Conservation (phyloP, 2,797 vertebrate species). For the Paedocypris micromegethes region DNA sequence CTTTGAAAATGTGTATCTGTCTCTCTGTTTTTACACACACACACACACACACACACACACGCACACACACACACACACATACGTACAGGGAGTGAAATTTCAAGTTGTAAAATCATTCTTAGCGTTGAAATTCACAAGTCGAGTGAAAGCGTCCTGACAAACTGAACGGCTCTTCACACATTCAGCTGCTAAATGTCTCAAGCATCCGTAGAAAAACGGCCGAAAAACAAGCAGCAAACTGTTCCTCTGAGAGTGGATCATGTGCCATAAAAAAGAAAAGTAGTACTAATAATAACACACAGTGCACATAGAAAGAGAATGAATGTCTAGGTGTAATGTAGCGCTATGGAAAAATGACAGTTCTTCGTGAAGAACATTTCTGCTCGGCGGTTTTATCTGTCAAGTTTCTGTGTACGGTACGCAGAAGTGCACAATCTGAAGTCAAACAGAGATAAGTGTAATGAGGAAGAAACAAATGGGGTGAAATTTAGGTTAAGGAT, state of each 20-base stretch:
- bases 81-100: too few relatives aligned
- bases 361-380: neutral
- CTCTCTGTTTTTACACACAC: too few relatives aligned
- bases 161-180: slow-evolving; percentile 7
- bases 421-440: neutral
- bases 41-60: too few relatives aligned
- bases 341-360: neutral
- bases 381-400: neutral
- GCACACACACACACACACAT: too few relatives aligned
- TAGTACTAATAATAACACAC: too few relatives aligned
- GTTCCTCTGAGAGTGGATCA: neutral
- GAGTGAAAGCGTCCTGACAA: slow-evolving; percentile 3
- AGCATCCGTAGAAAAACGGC: slow-evolving; percentile 20
- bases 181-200: slow-evolving; percentile 28
- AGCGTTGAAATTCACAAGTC: too few relatives aligned
- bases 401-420: neutral
- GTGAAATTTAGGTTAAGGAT: slow-evolving; percentile 2
- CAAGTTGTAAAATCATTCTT: too few relatives aligned
- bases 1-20: too few relatives aligned
- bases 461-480: neutral
- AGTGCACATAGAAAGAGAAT: too few relatives aligned
- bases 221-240: neutral
- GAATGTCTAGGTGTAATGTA: too few relatives aligned
- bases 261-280: too few relatives aligned
- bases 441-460: neutral